A percentile compares a stretch with the other conserved stretches of the same genome.
Conservation (phyloP, 2,113 vertebrate genomes). For the Scomber japonicus region DNA sequence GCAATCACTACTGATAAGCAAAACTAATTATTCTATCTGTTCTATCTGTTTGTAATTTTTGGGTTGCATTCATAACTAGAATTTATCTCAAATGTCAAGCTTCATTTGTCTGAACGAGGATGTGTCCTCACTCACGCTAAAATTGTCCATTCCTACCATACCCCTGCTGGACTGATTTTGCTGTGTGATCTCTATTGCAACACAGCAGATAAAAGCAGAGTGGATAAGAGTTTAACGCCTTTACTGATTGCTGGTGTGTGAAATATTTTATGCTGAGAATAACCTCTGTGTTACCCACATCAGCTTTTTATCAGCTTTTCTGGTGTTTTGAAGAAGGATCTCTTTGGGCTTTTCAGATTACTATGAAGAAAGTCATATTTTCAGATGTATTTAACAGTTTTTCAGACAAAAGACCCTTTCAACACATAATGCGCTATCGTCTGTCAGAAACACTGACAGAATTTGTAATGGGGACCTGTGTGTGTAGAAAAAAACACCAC, state of each 20-base stretch:
- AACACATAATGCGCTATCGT: background rate
- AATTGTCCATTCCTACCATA: background rate
- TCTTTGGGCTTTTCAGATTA: background rate
- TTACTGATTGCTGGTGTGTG: background rate
- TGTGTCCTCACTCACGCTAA: background rate
- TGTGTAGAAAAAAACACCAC: no score
- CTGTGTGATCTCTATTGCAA: background rate
- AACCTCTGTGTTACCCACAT: conserved; percentile 9
- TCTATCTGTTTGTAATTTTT: no score
- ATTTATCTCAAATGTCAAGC: background rate
- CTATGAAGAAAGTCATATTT: conserved; percentile 6
- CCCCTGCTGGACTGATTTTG: background rate
- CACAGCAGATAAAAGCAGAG: background rate
- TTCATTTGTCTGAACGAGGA: background rate
- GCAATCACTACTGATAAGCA: background rate
- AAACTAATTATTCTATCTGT: background rate
- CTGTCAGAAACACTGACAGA: no score
- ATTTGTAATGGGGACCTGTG: no score
- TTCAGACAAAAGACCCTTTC: background rate
- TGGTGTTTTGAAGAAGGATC: background rate
- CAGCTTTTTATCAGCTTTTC: conserved; percentile 12
- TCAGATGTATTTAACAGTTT: background rate
- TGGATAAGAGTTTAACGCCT: background rate
- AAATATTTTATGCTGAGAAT: conserved; percentile 9
- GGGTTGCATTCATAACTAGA: background rate